Evolutionary conservation across 2,888 invertebrate species (phyloP).

Genomic region (Congeria kusceri): DNA sequence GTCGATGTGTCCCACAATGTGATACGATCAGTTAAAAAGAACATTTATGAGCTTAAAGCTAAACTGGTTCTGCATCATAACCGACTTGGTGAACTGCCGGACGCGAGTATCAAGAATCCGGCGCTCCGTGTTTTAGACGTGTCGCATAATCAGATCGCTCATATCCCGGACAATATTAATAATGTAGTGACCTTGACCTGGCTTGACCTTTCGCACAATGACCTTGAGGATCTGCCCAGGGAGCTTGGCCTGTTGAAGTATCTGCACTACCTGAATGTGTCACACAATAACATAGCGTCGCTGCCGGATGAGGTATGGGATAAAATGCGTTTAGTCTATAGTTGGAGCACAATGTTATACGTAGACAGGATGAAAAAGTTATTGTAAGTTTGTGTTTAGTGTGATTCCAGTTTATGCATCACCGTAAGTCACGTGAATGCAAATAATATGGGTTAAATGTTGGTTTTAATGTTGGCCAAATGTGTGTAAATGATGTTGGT

Average conservation of each 20-base stretch:
- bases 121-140: conserved; percentile 79
- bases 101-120: conserved; percentile 79
- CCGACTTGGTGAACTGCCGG: conserved; percentile 79
- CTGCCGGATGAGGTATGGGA: conserved; percentile 90
- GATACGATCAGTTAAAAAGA: conserved; percentile 80
- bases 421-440: too few species aligned
- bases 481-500: too few species aligned
- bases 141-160: conserved; percentile 79
- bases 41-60: conserved; percentile 82
- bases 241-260: conserved; percentile 81
- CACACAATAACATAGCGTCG: conserved; percentile 91
- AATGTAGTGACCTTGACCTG: conserved; percentile 82
- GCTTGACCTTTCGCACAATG: conserved; percentile 91
- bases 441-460: too few species aligned
- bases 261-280: conserved; percentile 88
- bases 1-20: conserved; percentile 81
- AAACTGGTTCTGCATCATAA: conserved; percentile 78
- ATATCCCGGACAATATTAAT: conserved; percentile 80
- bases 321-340: too few species aligned
- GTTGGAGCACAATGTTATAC: too few species aligned
- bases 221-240: conserved; percentile 79
- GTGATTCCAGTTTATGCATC: too few species aligned
- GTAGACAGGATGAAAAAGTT: too few species aligned
- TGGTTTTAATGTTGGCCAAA: too few species aligned
- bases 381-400: too few species aligned